phyloP scores from a whole-genome alignment of 2,888 invertebrate genomes.

The Caenorhabditis angaria region DNA sequence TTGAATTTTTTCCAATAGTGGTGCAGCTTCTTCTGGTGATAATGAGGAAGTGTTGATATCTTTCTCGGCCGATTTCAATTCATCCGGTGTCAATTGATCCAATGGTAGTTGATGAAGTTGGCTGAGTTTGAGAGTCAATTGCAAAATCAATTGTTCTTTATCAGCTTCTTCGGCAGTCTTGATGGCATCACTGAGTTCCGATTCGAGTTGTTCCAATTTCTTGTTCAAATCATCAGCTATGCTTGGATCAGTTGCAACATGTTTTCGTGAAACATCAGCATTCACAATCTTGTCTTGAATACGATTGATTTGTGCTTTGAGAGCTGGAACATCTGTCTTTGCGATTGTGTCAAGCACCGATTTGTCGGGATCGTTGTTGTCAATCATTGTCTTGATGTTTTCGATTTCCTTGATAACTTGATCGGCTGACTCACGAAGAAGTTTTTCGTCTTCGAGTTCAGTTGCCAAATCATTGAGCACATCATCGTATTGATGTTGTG shows the following conservation, averaged over 20 bases:
- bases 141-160: conserved; percentile 40
- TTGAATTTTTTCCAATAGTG: conserved; percentile 19
- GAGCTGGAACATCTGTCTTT: conserved; percentile 40
- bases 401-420: conserved; percentile 50
- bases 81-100: conserved; percentile 17
- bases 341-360: conserved; percentile 29
- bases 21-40: conserved; percentile 20
- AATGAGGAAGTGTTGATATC: conserved; percentile 39
- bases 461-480: conserved; percentile 36
- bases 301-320: conserved; percentile 44
- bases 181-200: conserved; percentile 43
- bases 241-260: conserved; percentile 37
- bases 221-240: conserved; percentile 29
- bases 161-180: conserved; percentile 42
- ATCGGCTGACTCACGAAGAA: conserved; percentile 48
- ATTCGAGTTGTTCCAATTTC: conserved; percentile 27
- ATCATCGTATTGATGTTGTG: conserved; percentile 51
- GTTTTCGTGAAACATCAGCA: conserved; percentile 38
- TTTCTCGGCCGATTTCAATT: conserved; percentile 22
- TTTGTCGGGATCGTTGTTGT: conserved; percentile 26
- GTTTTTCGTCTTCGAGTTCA: conserved; percentile 49
- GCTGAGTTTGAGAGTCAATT: conserved; percentile 30
- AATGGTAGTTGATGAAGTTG: conserved; percentile 39
- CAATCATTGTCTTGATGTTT: conserved; percentile 30
- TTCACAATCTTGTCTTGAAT: conserved; percentile 40